Conservation (phyloP, 2,888 invertebrate species). For the Lasiommata megera region DNA sequence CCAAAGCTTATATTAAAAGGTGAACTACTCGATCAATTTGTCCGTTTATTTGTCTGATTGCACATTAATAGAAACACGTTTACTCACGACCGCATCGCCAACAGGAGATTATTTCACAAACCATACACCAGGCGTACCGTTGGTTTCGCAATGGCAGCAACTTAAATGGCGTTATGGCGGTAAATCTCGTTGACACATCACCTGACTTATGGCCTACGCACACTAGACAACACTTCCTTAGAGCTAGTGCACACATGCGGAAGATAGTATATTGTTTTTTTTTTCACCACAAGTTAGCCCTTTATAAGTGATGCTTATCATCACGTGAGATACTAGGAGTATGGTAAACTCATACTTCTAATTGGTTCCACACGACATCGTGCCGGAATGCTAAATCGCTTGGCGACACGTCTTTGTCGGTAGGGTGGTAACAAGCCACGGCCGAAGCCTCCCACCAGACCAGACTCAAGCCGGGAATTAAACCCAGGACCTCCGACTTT, state of each 20-base stretch:
- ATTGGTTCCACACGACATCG: too few species aligned
- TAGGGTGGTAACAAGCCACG: too few species aligned
- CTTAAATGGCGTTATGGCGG: slow-evolving; percentile 46
- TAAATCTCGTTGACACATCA: slow-evolving; percentile 60
- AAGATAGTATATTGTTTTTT: too few species aligned
- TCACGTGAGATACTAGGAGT: too few species aligned
- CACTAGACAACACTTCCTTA: slow-evolving; percentile 11
- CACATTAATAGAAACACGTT: slow-evolving; percentile 17
- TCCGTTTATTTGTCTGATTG: slow-evolving; percentile 11
- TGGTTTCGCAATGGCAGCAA: slow-evolving; percentile 58
- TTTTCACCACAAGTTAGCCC: too few species aligned
- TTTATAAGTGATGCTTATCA: too few species aligned
- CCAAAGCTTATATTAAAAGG: not conserved
- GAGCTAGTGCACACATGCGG: not conserved
- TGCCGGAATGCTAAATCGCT: too few species aligned
- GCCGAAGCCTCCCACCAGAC: too few species aligned
- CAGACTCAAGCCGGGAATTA: too few species aligned
- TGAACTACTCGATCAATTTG: slow-evolving; percentile 2
- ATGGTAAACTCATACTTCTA: too few species aligned
- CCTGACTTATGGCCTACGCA: slow-evolving; percentile 48
- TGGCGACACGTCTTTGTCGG: too few species aligned
- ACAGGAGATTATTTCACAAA: slow-evolving; percentile 25
- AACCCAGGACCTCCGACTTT: too few species aligned
- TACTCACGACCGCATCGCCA: slow-evolving; percentile 20
- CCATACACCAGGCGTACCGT: slow-evolving; percentile 22